Base-by-base conservation (phyloP, 1,140 invertebrate genomes). In the Bombus pyrosoma region DNA sequence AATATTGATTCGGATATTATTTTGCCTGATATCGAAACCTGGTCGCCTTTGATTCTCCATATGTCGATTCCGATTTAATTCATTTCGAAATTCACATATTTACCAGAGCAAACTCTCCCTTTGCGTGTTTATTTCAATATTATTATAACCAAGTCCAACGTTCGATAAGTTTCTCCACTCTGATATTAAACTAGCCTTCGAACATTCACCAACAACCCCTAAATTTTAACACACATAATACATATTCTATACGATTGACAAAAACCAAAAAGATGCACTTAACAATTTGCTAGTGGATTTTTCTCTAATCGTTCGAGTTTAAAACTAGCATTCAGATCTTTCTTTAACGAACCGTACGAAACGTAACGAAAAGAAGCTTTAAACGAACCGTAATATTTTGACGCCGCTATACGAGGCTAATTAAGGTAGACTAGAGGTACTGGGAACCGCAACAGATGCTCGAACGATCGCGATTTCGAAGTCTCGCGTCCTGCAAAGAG, bases 391-490 rank as follows among this genome's bases (percentile, higher is more conserved):
- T 57, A 34, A 83, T 86, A 85, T 71, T 86, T 87, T 69, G 59
- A 72, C 77, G 83, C 39, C 85, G 81, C 82, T 91, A 85, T 88
- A 90, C 86, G 69, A 73, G 34, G 62, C 86, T 85, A 91, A 92
- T 91, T 91, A 91, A 91, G 87, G 68, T 74, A 64, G 86, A 83
- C 81, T 80, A 72, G 74, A 57, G 85, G 82, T 87, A 75, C 81
- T 74, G 72, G 83, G 82, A 88, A 92, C 90, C 90, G 90, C 91
- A 91, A 91, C 91, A 88, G 88, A 91, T 91, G 89, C 88, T 76
- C 69, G 84, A 81, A 32, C 78, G 34, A 62, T n/a, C 66, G 68
- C 87, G 87, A 89, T 86, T 86, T 62, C 76, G 43, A 82, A 79
- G 78, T 81, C 41, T 74, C 74, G 64, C 81, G 59, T 57, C 57